phyloP scores from a whole-genome alignment of 2,113 vertebrate genomes.

The Sorex araneus region DNA sequence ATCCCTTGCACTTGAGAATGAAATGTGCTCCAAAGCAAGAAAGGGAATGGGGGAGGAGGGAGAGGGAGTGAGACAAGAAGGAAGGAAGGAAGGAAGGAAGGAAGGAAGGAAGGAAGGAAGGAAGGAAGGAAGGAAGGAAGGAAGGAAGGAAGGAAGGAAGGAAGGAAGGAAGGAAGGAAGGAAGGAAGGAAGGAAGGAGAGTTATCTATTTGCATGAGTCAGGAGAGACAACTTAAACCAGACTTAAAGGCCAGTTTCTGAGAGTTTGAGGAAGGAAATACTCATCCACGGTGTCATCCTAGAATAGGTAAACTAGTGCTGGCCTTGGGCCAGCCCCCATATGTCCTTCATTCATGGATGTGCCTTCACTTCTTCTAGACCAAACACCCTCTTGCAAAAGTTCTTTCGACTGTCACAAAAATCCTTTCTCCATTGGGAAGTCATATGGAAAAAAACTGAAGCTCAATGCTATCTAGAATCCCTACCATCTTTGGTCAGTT shows the following conservation, averaged over 20 bases:
- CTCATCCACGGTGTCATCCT: background rate
- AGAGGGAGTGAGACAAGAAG: too few species aligned
- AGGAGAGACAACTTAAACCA: too few species aligned
- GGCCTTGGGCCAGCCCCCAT: background rate
- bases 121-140: too few species aligned
- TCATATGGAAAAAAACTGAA: background rate
- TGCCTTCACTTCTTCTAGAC: background rate
- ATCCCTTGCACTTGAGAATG: conserved; percentile 59
- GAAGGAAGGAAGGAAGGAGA: background rate
- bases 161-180: too few species aligned
- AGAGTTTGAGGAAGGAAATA: background rate
- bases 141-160: too few species aligned
- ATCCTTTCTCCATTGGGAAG: too few species aligned
- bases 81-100: too few species aligned
- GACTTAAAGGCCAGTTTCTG: background rate
- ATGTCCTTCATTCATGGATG: background rate
- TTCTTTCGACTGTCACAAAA: background rate
- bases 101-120: too few species aligned
- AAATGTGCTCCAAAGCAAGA: background rate
- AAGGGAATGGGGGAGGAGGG: background rate
- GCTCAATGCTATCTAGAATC: background rate
- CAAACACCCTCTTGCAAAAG: background rate
- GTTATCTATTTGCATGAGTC: background rate
- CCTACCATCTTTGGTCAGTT: background rate
- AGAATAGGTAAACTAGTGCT: background rate